Evolutionary conservation across 1,140 invertebrate species (phyloP).

Genomic region (Octopus bimaculoides): DNA sequence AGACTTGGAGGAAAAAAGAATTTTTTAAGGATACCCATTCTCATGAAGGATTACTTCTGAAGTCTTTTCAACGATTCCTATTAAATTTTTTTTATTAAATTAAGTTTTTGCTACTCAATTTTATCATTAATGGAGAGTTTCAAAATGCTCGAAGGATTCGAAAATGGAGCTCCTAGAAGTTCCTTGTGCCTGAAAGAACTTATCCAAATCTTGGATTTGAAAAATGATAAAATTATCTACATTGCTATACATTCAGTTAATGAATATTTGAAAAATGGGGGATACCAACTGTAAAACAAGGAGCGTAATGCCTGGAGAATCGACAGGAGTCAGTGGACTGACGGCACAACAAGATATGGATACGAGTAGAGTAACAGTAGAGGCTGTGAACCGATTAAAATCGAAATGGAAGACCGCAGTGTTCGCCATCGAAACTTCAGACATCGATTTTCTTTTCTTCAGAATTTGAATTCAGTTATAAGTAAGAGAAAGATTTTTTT

Average conservation of each 20-base stretch:
- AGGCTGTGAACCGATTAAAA: conserved; percentile 13
- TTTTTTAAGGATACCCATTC: not conserved
- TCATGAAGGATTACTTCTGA: not conserved
- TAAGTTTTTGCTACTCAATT: conserved; percentile 12
- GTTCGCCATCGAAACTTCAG: conserved; percentile 6
- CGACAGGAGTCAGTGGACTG: not conserved
- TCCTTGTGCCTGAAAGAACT: conserved; percentile 10
- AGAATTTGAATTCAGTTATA: conserved; percentile 5
- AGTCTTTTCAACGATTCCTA: not conserved
- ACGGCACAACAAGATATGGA: conserved; percentile 1
- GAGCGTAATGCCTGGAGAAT: conserved; percentile 7
- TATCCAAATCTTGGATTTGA: conserved; percentile 14
- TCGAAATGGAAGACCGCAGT: conserved; percentile 12
- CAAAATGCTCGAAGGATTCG: not conserved
- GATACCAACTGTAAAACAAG: not conserved
- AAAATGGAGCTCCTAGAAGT: conserved; percentile 1
- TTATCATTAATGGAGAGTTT: conserved; percentile 9
- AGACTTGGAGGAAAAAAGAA: not conserved
- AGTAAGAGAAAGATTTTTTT: not conserved
- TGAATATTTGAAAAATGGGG: conserved; percentile 12
- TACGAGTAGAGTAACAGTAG: not conserved
- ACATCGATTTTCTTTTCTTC: conserved; percentile 6
- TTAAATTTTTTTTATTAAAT: not conserved
- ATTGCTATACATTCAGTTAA: not conserved
- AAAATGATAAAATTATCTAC: conserved; percentile 1